These are phyloP conservation scores for Physella acuta DNA, from an alignment of 1,140 invertebrate species.

Conservation along the genomic window DNA sequence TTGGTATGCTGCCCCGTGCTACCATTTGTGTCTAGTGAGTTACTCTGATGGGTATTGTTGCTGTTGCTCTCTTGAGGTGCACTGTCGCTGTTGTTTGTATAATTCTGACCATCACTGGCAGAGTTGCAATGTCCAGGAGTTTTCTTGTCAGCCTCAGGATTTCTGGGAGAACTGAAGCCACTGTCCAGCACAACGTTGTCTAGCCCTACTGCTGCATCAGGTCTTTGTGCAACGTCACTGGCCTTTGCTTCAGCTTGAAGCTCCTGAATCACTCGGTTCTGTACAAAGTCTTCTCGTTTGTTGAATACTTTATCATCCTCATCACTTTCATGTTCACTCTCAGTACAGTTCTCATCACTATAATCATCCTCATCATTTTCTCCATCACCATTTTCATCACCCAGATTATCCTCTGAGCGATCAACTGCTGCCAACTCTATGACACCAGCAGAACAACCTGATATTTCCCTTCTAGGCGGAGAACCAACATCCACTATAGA, in stretches of 20 bases:
- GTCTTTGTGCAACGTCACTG: neutral
- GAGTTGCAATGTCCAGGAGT: neutral
- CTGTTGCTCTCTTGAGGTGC: neutral
- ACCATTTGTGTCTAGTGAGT: neutral
- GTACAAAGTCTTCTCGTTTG: neutral
- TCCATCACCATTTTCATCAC: neutral
- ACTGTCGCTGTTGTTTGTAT: neutral
- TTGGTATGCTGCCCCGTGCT: neutral
- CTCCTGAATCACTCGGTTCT: neutral
- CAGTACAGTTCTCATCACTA: neutral
- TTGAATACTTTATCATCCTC: neutral
- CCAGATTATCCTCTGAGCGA: neutral
- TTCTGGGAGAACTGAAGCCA: conserved; percentile 45
- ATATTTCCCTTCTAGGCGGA: neutral
- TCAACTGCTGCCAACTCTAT: neutral
- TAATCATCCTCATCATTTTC: neutral
- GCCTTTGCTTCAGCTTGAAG: neutral
- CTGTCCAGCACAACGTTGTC: conserved; percentile 30
- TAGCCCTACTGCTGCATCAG: neutral
- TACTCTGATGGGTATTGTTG: neutral
- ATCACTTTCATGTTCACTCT: neutral
- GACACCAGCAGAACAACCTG: conserved; percentile 1
- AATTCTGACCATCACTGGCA: neutral
- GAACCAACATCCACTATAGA: neutral
- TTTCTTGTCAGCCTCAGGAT: conserved; percentile 25